A percentile compares a stretch with the other conserved stretches of the same genome.
Conservation (phyloP, 2,113 vertebrate species). For the Sorex fumeus region DNA sequence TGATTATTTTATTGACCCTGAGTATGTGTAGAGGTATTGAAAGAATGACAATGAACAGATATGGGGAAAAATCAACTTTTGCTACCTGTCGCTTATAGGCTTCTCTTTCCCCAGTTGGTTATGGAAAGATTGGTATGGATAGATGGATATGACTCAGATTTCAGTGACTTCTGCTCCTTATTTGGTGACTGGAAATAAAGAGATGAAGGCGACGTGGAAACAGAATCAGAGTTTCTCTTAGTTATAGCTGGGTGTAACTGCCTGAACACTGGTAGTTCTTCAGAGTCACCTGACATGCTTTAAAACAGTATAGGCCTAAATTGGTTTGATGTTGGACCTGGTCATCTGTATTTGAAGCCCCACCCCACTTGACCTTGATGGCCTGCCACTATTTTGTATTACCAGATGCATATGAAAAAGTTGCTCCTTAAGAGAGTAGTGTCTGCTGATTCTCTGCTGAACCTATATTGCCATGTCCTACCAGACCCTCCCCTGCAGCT, state of each 20-base stretch:
- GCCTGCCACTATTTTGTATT: slow-evolving; percentile 32
- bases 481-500: neutral
- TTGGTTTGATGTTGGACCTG: neutral
- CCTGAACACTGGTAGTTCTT: slow-evolving; percentile 42
- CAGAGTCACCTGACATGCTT: slow-evolving; percentile 1
- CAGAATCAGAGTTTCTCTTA: neutral
- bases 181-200: slow-evolving; percentile 51
- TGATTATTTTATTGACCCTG: slow-evolving; percentile 28
- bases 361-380: neutral
- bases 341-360: slow-evolving; percentile 25
- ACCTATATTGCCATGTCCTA: neutral
- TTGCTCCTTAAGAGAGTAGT: slow-evolving; percentile 7
- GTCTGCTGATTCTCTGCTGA: neutral
- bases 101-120: neutral
- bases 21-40: neutral
- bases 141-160: slow-evolving; percentile 29
- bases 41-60: slow-evolving; percentile 53
- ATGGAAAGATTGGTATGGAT: too few relatives aligned
- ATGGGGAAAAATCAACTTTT: slow-evolving; percentile 58
- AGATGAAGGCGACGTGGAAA: neutral
- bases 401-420: slow-evolving; percentile 24
- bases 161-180: slow-evolving; percentile 53
- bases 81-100: neutral
- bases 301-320: slow-evolving; percentile 29
- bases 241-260: slow-evolving; percentile 7